Evolutionary conservation across 2,113 vertebrate genomes (phyloP).

Genomic region (Ranitomeya variabilis): DNA sequence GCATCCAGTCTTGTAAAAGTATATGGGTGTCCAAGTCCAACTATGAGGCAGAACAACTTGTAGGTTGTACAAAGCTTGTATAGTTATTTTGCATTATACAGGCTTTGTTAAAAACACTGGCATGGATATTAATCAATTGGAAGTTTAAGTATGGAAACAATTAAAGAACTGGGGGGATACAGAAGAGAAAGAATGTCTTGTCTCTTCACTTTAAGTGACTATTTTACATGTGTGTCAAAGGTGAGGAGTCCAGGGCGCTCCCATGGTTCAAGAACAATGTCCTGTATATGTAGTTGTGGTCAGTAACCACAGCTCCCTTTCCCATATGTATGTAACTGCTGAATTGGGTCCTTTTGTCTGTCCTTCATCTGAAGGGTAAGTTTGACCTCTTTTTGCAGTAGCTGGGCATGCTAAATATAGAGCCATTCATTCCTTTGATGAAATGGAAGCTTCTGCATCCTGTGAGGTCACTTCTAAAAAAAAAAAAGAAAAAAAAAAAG

Average conservation of each 20-base stretch:
- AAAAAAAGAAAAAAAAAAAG: conserved; percentile 15
- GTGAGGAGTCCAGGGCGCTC: conserved; percentile 22
- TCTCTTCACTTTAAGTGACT: background rate
- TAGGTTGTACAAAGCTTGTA: background rate
- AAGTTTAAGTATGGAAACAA: background rate
- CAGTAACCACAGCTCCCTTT: conserved; percentile 26
- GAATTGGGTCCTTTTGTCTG: conserved; percentile 33
- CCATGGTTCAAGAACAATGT: conserved; percentile 39
- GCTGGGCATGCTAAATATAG: conserved; percentile 30
- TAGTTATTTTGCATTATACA: background rate
- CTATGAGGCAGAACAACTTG: background rate
- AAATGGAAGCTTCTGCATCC: conserved; percentile 35
- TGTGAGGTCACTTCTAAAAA: conserved; percentile 39
- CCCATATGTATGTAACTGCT: conserved; percentile 29
- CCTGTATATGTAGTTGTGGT: conserved; percentile 32
- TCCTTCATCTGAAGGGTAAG: conserved; percentile 17
- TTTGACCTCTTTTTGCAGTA: conserved; percentile 44
- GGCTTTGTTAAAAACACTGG: background rate
- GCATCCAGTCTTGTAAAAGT: background rate
- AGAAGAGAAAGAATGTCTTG: conserved; percentile 13
- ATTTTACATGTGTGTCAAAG: conserved; percentile 37
- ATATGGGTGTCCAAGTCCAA: background rate
- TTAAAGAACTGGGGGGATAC: background rate
- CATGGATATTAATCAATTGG: background rate
- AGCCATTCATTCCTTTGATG: conserved; percentile 26